Base-by-base conservation (phyloP, 2,797 vertebrate genomes). In the Crenuchus spilurus region DNA sequence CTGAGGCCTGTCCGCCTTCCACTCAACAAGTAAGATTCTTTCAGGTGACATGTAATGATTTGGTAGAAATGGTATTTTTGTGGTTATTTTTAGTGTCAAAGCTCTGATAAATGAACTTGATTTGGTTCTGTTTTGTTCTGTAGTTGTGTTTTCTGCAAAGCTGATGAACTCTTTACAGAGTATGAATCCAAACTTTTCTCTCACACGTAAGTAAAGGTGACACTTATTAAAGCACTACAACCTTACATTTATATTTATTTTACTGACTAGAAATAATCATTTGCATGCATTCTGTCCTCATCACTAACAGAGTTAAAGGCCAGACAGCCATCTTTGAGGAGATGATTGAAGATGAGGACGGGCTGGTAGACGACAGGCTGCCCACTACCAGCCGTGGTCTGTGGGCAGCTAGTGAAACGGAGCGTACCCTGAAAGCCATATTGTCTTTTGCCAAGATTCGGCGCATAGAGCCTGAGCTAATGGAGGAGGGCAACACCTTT, bases 341-440 rank as follows among this genome's bases (percentile, higher is more conserved):
- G 84, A 99, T 99, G 98, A 99, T 99, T 65, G 97, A 99, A 87
- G 97, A 99, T 30, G 96, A 99, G 75, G 97, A 99, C 52, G 97
- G 97, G 1, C 88, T 98, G 7, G 93, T 99, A 13, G 98, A 99
- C 72, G 97, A 99, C 80, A 93, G 96, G 24, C 90, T 95, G 6
- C 96, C 98, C 63, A 98, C 96, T 42, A 99, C 97, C 39, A 98
- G 94, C 80, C 91, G 98, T 48, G 98, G 97, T 13, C 92, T 99
- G 14, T 98, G 97, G 97, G 97, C 96, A 0, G 83, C 93, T 80
- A 99, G 97, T 72, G 98, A 99, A 89, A 96, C 92, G 0, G 98
- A 99, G 78, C 93, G 97, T 22, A 93, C 95, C 0, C 89, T 99
- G 77, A 99, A 99, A 87, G 94, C 95, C 70, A 80, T 95, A 22